phyloP scores from a whole-genome alignment of 2,797 vertebrate genomes.

The Chelidonichthys spinosus region DNA sequence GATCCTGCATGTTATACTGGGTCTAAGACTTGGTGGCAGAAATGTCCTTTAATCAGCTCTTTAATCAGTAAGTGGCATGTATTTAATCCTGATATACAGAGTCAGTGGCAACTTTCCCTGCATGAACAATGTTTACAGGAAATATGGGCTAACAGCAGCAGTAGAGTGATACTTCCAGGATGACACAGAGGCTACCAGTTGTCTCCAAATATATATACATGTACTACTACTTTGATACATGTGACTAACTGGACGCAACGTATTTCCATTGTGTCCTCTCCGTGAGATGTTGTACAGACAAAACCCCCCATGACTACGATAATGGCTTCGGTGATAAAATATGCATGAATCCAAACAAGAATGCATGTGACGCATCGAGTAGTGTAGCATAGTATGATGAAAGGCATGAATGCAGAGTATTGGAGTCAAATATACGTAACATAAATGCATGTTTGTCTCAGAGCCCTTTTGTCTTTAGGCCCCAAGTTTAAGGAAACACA shows the following conservation, averaged over 20 bases:
- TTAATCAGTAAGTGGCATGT: constrained; percentile 3
- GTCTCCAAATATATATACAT: neutral
- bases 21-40: neutral
- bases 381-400: constrained; percentile 5
- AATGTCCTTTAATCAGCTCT: no score
- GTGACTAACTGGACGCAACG: neutral
- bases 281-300: neutral
- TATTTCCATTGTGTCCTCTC: neutral
- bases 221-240: neutral
- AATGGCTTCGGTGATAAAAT: constrained; percentile 44
- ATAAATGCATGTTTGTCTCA: neutral
- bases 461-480: neutral
- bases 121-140: constrained; percentile 11
- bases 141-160: constrained; percentile 8
- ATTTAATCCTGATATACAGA: constrained; percentile 21
- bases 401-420: neutral
- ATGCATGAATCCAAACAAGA: constrained; percentile 45
- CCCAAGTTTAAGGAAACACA: neutral
- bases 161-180: neutral
- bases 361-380: constrained; percentile 22
- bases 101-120: neutral
- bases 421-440: neutral
- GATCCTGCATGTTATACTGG: neutral
- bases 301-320: constrained; percentile 6
- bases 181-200: neutral